Evolutionary conservation across 2,797 vertebrate genomes (phyloP).

Genomic region (Catostomus latipinnis): DNA sequence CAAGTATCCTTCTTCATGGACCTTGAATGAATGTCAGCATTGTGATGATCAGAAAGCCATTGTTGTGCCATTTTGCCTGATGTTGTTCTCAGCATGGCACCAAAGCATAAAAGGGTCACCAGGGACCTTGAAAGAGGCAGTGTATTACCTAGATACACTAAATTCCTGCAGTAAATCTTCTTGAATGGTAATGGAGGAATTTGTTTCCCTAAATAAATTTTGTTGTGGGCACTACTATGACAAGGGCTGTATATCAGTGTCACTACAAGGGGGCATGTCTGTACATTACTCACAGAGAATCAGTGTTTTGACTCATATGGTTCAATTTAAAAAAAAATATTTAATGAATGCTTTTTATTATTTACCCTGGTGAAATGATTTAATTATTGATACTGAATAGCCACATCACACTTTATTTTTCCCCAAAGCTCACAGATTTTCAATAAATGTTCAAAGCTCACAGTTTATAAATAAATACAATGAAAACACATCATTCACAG

Average conservation of each 20-base stretch:
- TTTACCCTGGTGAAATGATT: background rate
- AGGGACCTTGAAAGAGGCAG: background rate
- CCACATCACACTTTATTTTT: conserved; percentile 26
- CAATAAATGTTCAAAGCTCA: conserved; percentile 16
- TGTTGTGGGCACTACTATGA: background rate
- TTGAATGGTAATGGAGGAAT: background rate
- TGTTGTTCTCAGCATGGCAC: background rate
- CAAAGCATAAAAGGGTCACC: background rate
- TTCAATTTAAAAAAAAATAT: conserved; percentile 1
- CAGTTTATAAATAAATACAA: too few species aligned
- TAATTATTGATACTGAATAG: background rate
- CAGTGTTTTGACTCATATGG: background rate
- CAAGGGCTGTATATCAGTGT: background rate
- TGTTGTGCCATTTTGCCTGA: background rate
- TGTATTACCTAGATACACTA: background rate
- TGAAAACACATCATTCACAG: too few species aligned
- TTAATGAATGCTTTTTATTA: background rate
- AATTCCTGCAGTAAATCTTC: background rate
- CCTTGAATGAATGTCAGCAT: conserved; percentile 39
- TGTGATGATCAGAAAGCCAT: background rate
- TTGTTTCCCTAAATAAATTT: background rate
- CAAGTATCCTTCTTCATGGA: conserved; percentile 76
- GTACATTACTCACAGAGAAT: background rate
- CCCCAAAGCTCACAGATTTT: conserved; percentile 2
- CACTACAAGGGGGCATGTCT: background rate